Conservation (phyloP, 2,113 vertebrate species). For the Halcyon senegalensis region DNA sequence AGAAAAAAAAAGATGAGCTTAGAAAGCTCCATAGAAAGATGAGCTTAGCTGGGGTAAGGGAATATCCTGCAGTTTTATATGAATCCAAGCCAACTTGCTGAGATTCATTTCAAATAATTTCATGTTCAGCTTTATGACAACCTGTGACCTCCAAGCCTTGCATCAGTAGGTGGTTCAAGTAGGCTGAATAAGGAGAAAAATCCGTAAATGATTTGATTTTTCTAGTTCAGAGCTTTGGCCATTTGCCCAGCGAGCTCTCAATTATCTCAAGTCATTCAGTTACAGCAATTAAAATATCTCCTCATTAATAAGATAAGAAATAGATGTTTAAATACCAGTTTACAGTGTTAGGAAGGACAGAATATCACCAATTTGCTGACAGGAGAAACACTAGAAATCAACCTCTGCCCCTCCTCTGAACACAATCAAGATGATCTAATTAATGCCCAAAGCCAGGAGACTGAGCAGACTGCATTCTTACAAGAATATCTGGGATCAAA, state of each 20-base stretch:
- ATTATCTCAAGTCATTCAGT: constrained; percentile 44
- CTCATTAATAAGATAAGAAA: constrained; percentile 30
- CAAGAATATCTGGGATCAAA: neutral
- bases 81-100: neutral
- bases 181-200: constrained; percentile 13
- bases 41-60: neutral
- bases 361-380: neutral
- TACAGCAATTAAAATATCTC: neutral
- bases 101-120: neutral
- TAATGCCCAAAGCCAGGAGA: neutral
- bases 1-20: neutral
- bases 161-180: constrained; percentile 9
- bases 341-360: neutral
- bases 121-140: constrained; percentile 3
- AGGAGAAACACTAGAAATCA: neutral
- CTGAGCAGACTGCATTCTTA: neutral
- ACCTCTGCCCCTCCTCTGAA: neutral
- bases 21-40: neutral
- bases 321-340: neutral
- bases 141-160: neutral
- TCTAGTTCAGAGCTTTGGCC: constrained; percentile 34
- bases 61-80: neutral
- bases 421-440: neutral
- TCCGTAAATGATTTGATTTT: neutral
- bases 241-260: neutral